A percentile compares a stretch with the other conserved stretches of the same genome.
Evolutionary conservation across 2,113 vertebrate genomes (phyloP).

Genomic region (Ornithorhynchus anatinus): DNA sequence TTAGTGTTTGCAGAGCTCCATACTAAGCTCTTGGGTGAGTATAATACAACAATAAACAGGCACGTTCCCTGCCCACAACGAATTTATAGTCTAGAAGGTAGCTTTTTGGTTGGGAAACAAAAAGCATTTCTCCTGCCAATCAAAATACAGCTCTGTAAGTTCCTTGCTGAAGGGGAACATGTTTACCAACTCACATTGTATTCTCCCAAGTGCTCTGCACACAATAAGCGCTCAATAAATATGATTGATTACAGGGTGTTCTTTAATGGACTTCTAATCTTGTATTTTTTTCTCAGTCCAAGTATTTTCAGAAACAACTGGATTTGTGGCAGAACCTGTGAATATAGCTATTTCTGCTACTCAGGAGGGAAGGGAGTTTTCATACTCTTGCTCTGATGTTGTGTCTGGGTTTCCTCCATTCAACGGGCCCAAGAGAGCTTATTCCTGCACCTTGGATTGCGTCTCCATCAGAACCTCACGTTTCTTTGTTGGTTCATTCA

Average conservation of each 20-base stretch:
- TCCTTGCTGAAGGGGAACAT: too few species aligned
- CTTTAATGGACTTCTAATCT: constrained; percentile 54
- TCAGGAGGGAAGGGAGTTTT: constrained; percentile 40
- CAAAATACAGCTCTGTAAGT: too few species aligned
- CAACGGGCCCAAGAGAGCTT: constrained; percentile 48
- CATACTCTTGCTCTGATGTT: constrained; percentile 48
- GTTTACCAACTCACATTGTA: too few species aligned
- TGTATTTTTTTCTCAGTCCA: constrained; percentile 41
- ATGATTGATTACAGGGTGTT: too few species aligned
- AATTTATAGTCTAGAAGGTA: too few species aligned
- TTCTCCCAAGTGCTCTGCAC: too few species aligned
- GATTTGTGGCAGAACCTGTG: constrained; percentile 41
- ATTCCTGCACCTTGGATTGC: constrained; percentile 12
- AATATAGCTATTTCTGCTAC: constrained; percentile 47
- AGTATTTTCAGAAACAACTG: constrained; percentile 54
- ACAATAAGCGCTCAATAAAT: too few species aligned
- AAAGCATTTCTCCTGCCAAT: constrained; percentile 33
- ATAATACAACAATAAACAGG: too few species aligned
- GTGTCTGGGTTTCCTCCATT: constrained; percentile 26
- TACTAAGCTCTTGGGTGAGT: too few species aligned
- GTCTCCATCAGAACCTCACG: constrained; percentile 46
- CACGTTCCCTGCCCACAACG: too few species aligned
- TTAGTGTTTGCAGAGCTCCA: too few species aligned
- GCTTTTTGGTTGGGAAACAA: neutral
- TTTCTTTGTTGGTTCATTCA: constrained; percentile 19